phyloP scores from a whole-genome alignment of 2,888 invertebrate species.

The Lottia gigantea region DNA sequence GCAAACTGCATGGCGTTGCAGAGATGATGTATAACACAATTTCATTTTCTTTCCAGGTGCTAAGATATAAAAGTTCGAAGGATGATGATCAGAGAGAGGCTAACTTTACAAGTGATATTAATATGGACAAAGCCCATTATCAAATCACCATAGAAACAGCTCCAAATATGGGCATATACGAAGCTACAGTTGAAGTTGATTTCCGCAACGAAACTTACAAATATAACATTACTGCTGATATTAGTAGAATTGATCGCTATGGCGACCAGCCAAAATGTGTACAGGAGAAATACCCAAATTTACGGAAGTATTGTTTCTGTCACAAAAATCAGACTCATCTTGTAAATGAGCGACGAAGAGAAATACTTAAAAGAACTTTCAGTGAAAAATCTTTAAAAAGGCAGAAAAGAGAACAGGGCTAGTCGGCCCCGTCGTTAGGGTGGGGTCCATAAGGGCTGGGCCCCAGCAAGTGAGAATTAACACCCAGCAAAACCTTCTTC shows the following conservation, averaged over 20 bases:
- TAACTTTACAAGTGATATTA: constrained; percentile 25
- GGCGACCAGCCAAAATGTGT: constrained; percentile 85
- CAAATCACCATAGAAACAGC: constrained; percentile 59
- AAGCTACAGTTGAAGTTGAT: constrained; percentile 50
- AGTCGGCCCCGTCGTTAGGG: too few relatives aligned
- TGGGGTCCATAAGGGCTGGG: too few relatives aligned
- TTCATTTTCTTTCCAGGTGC: constrained; percentile 31
- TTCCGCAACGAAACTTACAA: constrained; percentile 29
- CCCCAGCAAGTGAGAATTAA: too few relatives aligned
- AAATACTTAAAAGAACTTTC: too few relatives aligned
- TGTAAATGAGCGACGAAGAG: too few relatives aligned
- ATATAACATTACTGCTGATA: constrained; percentile 40
- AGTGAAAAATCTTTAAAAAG: too few relatives aligned
- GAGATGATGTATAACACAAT: background rate
- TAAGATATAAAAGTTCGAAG: constrained; percentile 29
- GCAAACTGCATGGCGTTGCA: too few relatives aligned
- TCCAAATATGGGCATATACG: constrained; percentile 53
- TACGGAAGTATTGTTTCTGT: constrained; percentile 88
- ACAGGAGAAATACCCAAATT: constrained; percentile 72
- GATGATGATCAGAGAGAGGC: constrained; percentile 31
- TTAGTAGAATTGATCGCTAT: constrained; percentile 85
- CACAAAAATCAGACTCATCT: background rate
- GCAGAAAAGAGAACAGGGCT: too few relatives aligned
- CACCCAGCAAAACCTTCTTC: too few relatives aligned
- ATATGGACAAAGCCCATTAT: constrained; percentile 28